Percentiles rank a stretch among this genome's conserved stretches.
Evolutionary conservation across 2,888 invertebrate species (phyloP).

Genomic region (Empis stercorea): DNA sequence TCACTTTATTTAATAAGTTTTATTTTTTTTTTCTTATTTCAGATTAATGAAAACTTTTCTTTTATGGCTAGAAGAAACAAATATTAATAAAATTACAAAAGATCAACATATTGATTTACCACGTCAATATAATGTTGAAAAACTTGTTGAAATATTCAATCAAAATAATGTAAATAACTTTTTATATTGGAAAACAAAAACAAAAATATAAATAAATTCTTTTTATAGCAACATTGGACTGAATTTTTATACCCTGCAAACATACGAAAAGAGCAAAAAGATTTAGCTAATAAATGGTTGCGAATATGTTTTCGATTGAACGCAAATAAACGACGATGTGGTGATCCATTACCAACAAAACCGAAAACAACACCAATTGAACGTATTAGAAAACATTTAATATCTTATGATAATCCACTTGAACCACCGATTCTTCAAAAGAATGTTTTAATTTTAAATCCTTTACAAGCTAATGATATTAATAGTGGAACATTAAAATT

Average conservation of each 20-base stretch:
- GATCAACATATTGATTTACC: constrained; percentile 44
- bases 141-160: constrained; percentile 48
- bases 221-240: constrained; percentile 46
- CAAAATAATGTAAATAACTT: constrained; percentile 38
- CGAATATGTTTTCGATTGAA: constrained; percentile 38
- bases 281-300: constrained; percentile 43
- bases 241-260: constrained; percentile 49
- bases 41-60: constrained; percentile 51
- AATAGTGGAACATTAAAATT: constrained; percentile 25
- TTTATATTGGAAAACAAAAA: neutral
- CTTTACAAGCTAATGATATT: constrained; percentile 17
- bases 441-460: constrained; percentile 29
- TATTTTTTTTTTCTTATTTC: neutral
- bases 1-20: neutral
- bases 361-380: constrained; percentile 37
- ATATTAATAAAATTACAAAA: constrained; percentile 45
- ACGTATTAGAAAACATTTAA: constrained; percentile 44
- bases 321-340: constrained; percentile 13
- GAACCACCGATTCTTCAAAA: constrained; percentile 42
- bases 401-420: constrained; percentile 49
- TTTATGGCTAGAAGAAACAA: constrained; percentile 68
- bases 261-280: constrained; percentile 41
- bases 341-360: constrained; percentile 22
- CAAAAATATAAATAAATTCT: constrained; percentile 1
- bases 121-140: constrained; percentile 55